A percentile compares a stretch with the other conserved stretches of the same genome.
Conservation (phyloP, 2,888 invertebrate species). For the Eristalis pertinax region DNA sequence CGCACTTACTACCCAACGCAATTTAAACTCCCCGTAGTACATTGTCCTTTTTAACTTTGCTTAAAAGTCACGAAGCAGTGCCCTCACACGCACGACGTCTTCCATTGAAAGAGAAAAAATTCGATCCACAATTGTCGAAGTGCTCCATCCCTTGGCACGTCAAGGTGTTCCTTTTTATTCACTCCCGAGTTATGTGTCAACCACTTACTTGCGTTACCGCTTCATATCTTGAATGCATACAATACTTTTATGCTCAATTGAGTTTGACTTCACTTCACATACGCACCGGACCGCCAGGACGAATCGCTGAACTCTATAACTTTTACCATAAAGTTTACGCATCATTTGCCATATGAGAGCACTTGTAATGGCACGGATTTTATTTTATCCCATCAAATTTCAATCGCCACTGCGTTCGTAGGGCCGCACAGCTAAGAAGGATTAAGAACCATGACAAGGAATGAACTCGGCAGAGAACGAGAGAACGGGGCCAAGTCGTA, state of each 20-base stretch:
- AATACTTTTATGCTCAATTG: constrained; percentile 54
- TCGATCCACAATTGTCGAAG: no score
- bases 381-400: constrained; percentile 56
- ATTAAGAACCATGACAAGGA: constrained; percentile 66
- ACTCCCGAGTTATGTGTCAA: background rate
- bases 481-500: constrained; percentile 34
- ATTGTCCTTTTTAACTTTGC: background rate
- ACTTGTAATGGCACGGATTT: constrained; percentile 54
- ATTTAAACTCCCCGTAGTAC: no score
- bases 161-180: background rate
- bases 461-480: constrained; percentile 36
- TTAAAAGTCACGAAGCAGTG: no score
- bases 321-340: constrained; percentile 65
- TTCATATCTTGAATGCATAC: constrained; percentile 49
- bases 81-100: no score
- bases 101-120: background rate
- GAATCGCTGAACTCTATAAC: constrained; percentile 56
- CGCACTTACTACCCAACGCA: no score
- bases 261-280: constrained; percentile 24
- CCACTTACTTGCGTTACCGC: background rate
- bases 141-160: no score
- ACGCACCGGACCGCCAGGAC: constrained; percentile 44
- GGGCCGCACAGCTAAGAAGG: constrained; percentile 60
- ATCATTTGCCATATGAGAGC: constrained; percentile 60
- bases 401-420: constrained; percentile 52